phyloP scores from a whole-genome alignment of 2,888 invertebrate species.

The Pristionchus mayeri region DNA sequence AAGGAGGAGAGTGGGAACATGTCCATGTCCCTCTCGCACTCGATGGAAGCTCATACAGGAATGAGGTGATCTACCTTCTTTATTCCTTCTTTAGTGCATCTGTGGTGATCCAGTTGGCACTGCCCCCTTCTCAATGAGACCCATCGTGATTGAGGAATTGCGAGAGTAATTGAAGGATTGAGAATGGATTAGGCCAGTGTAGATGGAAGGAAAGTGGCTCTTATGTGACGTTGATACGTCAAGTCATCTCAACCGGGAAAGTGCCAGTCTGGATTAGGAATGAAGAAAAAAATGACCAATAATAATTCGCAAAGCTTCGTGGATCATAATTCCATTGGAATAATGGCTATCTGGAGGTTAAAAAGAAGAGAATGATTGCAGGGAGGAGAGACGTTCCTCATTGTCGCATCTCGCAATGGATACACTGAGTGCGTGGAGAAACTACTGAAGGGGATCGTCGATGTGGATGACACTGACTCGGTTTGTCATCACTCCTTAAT shows the following conservation, averaged over 20 bases:
- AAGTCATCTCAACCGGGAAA: conserved; percentile 10
- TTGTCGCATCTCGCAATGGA: conserved; percentile 79
- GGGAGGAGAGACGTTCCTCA: conserved; percentile 74
- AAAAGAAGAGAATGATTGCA: no score
- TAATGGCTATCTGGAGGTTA: no score
- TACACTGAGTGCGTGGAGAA: conserved; percentile 88
- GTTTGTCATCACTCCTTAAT: conserved; percentile 52
- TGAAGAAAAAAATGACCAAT: not conserved
- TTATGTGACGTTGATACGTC: no score
- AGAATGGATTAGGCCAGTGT: conserved; percentile 8
- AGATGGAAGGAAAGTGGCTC: conserved; percentile 7
- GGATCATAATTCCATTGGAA: not conserved
- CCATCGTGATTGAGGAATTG: not conserved
- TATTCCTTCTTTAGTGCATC: no score
- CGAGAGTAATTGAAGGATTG: not conserved
- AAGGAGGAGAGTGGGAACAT: conserved; percentile 44
- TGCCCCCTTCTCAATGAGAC: no score
- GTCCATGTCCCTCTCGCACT: conserved; percentile 25
- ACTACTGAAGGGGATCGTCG: conserved; percentile 59
- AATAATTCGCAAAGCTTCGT: not conserved
- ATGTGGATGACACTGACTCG: conserved; percentile 74
- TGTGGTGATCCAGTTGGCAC: no score
- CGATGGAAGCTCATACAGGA: conserved; percentile 40
- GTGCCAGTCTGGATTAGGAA: conserved; percentile 20
- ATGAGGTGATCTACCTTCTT: conserved; percentile 35